Evolutionary conservation across 2,113 vertebrate species (phyloP).

Genomic region (Sminthopsis crassicaudata): DNA sequence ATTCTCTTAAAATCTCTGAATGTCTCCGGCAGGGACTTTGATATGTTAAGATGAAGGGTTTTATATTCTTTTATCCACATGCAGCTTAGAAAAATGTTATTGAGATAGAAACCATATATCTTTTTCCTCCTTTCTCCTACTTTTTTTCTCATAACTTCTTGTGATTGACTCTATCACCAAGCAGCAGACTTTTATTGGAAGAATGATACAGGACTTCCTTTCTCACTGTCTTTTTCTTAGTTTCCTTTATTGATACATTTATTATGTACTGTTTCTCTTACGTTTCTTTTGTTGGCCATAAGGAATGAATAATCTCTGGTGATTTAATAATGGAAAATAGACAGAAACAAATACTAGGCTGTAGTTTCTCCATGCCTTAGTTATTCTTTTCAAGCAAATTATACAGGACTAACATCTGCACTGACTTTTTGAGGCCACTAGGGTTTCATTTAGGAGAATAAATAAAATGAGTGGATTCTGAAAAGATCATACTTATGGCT

Average conservation of each 20-base stretch:
- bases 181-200: background rate
- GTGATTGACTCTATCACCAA: background rate
- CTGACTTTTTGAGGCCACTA: background rate
- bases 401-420: fast-evolving
- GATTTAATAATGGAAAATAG: conserved; percentile 1
- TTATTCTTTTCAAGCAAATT: background rate
- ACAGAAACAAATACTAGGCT: background rate
- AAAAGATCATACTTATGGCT: background rate
- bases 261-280: background rate
- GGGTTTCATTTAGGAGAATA: too few species aligned
- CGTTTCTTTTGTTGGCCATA: background rate
- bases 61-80: background rate
- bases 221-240: background rate
- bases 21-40: background rate
- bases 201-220: background rate
- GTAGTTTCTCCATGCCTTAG: fast-evolving
- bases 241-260: background rate
- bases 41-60: background rate
- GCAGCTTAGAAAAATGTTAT: background rate
- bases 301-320: background rate
- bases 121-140: background rate
- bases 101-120: background rate
- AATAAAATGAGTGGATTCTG: background rate
- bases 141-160: background rate
- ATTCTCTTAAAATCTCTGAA: background rate